Evolutionary conservation across 2,113 vertebrate genomes (phyloP), one percentile per base, ranked within the genome.

Genomic region (Gadus macrocephalus): DNA sequence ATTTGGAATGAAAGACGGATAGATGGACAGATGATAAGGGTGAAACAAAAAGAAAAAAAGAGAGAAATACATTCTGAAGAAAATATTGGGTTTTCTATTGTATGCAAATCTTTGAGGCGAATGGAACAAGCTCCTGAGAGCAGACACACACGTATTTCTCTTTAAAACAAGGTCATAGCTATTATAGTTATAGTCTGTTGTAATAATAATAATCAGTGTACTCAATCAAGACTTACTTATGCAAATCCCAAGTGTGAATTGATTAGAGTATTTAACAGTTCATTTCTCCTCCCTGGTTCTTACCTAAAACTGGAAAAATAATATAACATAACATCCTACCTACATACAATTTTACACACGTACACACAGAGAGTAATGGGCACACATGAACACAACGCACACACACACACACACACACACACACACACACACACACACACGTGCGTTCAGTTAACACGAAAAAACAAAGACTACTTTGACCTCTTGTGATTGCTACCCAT

Each of bases 401-500:
- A 42, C 35, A 69, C 31, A 62, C 55, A 59, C 1, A 14, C 19
- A 62, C 11, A 62, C 55, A 59, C 1, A 69, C 31, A 62, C 55
- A 59, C 1, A 14, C 19, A 62, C 11, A 62, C 55, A 59, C 1
- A 69, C 31, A 62, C 55, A 59, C 1, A 14, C 19, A 62, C 11
- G 4, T 62, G 66, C 15, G 12, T 49, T 9, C 8, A 49, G 42
- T 49, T 2, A 49, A 49, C 42, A 76, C n/a, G 53, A 73, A 58
- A 69, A 58, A 68, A 68, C 71, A 78, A 59, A 76, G 38, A 56
- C 17, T 60, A 15, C 59, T 76, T 75, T 67, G 69, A 68, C 63
- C 78, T 42, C n/a, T 63, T 56, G 66, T 74, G 63, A 84, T 76
- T 73, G 72, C 69, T 75, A 25, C 68, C 17, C 66, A 59, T 82